These are phyloP conservation scores for Catharus bicknelli DNA, from an alignment of 2,113 vertebrate species.

Conservation along the genomic window DNA sequence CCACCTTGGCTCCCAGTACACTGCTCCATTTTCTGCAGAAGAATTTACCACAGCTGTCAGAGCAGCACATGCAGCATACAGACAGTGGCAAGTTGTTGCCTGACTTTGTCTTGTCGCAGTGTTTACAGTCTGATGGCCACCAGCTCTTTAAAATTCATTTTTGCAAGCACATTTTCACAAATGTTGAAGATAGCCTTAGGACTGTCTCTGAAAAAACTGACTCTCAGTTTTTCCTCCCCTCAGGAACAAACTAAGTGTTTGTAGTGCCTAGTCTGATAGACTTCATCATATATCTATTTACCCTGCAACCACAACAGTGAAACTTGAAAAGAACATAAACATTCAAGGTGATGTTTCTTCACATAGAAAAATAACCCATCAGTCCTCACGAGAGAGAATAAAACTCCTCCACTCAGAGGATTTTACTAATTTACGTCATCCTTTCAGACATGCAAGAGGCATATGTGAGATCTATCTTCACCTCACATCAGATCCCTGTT, in stretches of 20 bases:
- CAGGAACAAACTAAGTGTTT: neutral
- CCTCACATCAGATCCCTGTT: neutral
- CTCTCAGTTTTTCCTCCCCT: neutral
- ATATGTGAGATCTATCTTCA: neutral
- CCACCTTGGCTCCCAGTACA: neutral
- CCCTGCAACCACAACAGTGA: neutral
- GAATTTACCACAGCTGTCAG: neutral
- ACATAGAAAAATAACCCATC: neutral
- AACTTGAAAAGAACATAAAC: neutral
- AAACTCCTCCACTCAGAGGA: neutral
- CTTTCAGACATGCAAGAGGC: neutral
- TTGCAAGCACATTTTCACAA: neutral
- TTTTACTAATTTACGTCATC: neutral
- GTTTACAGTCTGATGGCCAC: neutral
- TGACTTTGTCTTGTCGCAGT: neutral
- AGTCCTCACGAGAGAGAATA: neutral
- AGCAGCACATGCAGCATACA: neutral
- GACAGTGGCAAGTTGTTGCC: neutral
- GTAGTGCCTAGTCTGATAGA: neutral
- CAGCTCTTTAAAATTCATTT: neutral
- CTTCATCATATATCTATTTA: neutral
- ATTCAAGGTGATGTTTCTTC: neutral
- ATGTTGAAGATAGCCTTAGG: neutral
- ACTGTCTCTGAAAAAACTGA: too few species aligned
- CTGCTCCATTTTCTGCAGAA: rapidly evolving